Base-by-base conservation (phyloP, 1,140 invertebrate genomes). In the Achatina immaculata region DNA sequence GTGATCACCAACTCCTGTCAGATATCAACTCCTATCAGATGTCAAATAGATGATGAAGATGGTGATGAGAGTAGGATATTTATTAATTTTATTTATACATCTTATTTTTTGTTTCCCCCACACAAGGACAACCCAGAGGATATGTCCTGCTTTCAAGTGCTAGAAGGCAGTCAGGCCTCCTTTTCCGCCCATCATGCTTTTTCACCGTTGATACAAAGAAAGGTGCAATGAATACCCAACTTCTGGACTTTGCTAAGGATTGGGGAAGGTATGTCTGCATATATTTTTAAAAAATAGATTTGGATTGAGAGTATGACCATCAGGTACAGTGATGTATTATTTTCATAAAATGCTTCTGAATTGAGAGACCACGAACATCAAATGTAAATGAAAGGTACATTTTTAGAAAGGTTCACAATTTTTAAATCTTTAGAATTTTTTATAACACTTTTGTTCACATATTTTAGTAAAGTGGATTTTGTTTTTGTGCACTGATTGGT, bases 171-270 rank as follows among this genome's bases (percentile, higher is more conserved):
- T n/a, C 45, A 21, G 40, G 28, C 14, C 38, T 71, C 0, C 45
- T 80, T 36, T 51, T 71, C 45, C 24, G 43, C 4, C 45, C 65
- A n/a, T 71, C 43, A 6, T 48, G 19, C 55, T 43, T 31, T 43
- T 69, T 55, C n/a, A 71, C 78, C 16, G 51, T 69, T 34, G 66
- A 71, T 43, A 45, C 58, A 45, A 28, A 69, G 43, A 65, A 66
- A 43, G 65, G 45, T 16, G 36, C 34, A 48, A 31, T 34, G 36
- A 28, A 45, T 40, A 24, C 48, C 9, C 6, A 62, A 6, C 34
- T 76, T 58, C 11, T 62, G 31, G 36, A 62, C 31, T 65, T 62
- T 62, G 74, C 48, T 2, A 19, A 58, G 43, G 71, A 73, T 3
- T 73, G 71, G 71, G 28, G 38, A 1, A 16, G 48, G 71, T 73